A percentile compares a stretch with the other conserved stretches of the same genome.
Evolutionary conservation across 1,140 invertebrate genomes (phyloP).

Genomic region (Diprion similis): DNA sequence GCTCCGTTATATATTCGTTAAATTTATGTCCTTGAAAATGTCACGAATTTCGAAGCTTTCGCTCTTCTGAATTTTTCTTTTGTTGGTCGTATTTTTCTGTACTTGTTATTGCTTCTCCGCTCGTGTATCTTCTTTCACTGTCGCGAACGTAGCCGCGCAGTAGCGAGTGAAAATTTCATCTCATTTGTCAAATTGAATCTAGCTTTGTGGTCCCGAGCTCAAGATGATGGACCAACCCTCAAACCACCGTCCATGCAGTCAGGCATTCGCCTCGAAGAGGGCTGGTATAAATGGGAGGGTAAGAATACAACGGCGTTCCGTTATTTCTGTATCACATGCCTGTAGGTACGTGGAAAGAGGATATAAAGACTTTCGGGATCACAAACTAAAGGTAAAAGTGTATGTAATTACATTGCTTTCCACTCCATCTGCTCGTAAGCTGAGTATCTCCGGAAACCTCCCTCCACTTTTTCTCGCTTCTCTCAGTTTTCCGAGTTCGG

Average conservation of each 20-base stretch:
- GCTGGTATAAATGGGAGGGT: background rate
- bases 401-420: conserved; percentile 5
- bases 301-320: background rate
- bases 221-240: background rate
- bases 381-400: background rate
- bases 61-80: too few species aligned
- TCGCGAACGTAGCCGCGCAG: background rate
- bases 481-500: background rate
- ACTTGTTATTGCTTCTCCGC: background rate
- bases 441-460: background rate
- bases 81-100: background rate
- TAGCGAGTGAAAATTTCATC: background rate
- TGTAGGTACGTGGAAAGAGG: background rate
- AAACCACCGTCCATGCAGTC: background rate
- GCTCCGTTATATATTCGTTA: background rate
- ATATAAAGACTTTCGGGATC: background rate
- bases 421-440: conserved; percentile 4
- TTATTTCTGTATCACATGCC: background rate
- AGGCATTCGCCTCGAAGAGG: too few species aligned
- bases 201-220: background rate
- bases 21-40: conserved; percentile 6
- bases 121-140: background rate
- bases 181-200: background rate
- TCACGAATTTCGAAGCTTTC: background rate
- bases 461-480: background rate